Conservation (phyloP, 2,113 vertebrate species). For the Mixornis gularis region DNA sequence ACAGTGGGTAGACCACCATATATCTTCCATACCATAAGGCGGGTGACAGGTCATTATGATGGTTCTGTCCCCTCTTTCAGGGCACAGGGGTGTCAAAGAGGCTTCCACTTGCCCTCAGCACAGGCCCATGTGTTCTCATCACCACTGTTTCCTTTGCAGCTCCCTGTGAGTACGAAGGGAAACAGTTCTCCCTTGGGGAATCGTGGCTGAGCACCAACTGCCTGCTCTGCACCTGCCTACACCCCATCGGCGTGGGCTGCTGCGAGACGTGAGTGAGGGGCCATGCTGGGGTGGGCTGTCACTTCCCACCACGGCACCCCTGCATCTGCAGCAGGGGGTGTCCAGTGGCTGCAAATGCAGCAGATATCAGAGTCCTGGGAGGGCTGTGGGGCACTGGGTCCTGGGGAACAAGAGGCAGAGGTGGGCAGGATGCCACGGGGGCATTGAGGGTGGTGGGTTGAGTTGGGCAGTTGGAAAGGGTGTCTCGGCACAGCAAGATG, state of each 20-base stretch:
- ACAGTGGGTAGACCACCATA: accelerated
- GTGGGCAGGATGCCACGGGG: not conserved
- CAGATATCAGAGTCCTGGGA: not conserved
- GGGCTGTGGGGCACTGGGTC: no score
- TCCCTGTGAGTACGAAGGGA: conserved; percentile 78
- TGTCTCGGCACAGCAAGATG: not conserved
- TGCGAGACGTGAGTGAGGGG: conserved; percentile 86
- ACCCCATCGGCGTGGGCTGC: conserved; percentile 90
- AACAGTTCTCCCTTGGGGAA: conserved; percentile 82
- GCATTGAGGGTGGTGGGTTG: not conserved
- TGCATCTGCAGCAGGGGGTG: accelerated
- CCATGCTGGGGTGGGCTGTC: accelerated
- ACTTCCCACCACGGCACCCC: not conserved
- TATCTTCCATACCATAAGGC: not conserved
- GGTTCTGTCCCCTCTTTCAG: not conserved
- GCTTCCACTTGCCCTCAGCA: accelerated
- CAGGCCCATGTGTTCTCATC: accelerated
- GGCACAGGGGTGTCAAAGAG: not conserved
- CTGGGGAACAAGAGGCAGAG: not conserved
- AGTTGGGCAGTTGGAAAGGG: accelerated
- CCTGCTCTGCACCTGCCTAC: conserved; percentile 91
- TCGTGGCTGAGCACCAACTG: conserved; percentile 87
- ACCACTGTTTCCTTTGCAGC: conserved; percentile 67
- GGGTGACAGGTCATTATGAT: accelerated
- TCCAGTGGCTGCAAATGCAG: not conserved